Base-by-base conservation (phyloP, 2,888 invertebrate genomes). In the Volucella inanis region DNA sequence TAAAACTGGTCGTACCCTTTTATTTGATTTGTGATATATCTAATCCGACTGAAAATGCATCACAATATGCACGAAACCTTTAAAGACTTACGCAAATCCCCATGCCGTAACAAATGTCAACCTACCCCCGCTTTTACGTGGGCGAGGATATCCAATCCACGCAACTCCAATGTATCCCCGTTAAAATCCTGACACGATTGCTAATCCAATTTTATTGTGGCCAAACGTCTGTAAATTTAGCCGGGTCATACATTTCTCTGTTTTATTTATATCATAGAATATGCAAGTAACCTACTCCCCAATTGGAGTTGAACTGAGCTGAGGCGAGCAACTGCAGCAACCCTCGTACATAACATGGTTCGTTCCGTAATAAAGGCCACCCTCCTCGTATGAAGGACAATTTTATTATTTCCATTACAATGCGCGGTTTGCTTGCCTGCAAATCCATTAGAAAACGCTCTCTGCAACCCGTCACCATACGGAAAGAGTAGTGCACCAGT, bases 401-500 rank as follows among this genome's bases (percentile, higher is more conserved):
- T 68, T 79, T 67, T 68, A 80, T 55, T 80, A 80, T 64, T 75
- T 75, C 62, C 72, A 64, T 70, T 52, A 57, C 57, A 74, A 83
- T 78, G 83, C 68, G 74, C 64, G 78, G 78, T 65, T 74, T 78
- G 72, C 68, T 74, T 74, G 74, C 64, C 74, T 74, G 57, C 64
- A 78, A 78, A 74, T 74, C 74, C 78, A 83, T 78, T 83, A 78
- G 70, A 78, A 64, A 10, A 31, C 31, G 31, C 31, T 31, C 31
- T 31, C 31, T 31, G 4, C 6, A 31, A 6, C 43, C 57, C 11
- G 0, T 18, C 43, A 15, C 47, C 38, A 55, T 18, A 52, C 14
- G 59, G 38, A 3, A 55, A 74, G 62, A 31, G 31, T 4, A 10
- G 71, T 31, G 31, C 31, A 2, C 6, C 4, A 31, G 9, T 52